Evolutionary conservation across 1,140 invertebrate genomes (phyloP).

Genomic region (Dreissena polymorpha): DNA sequence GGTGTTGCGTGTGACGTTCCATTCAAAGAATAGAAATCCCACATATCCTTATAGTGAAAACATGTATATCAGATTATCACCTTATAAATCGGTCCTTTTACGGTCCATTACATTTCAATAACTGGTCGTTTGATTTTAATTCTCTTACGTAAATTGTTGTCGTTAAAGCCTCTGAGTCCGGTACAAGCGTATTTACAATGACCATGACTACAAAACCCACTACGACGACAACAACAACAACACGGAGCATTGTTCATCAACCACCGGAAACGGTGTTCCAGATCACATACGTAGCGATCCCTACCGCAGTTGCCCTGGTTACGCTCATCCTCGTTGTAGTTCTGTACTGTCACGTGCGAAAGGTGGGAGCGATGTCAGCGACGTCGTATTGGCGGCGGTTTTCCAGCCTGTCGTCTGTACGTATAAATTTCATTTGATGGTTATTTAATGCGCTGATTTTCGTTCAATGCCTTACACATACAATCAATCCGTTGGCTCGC

Average conservation of each 20-base stretch:
- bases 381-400: constrained; percentile 1
- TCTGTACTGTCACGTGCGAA: background rate
- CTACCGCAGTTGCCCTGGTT: background rate
- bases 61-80: background rate
- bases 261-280: too few relatives aligned
- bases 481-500: too few relatives aligned
- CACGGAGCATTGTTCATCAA: background rate
- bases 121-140: too few relatives aligned
- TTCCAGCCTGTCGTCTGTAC: background rate
- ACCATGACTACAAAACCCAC: background rate
- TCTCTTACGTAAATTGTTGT: too few relatives aligned
- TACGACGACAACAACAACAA: background rate
- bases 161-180: background rate
- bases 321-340: background rate
- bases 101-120: background rate
- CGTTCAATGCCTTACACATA: too few relatives aligned
- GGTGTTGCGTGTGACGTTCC: too few relatives aligned
- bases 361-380: background rate
- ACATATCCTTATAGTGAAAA: background rate
- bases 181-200: background rate
- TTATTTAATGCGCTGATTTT: too few relatives aligned
- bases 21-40: too few relatives aligned
- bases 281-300: background rate
- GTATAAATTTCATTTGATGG: background rate
- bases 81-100: background rate